Evolutionary conservation across 2,113 vertebrate genomes (phyloP).

Genomic region (Brienomyrus longianalis): DNA sequence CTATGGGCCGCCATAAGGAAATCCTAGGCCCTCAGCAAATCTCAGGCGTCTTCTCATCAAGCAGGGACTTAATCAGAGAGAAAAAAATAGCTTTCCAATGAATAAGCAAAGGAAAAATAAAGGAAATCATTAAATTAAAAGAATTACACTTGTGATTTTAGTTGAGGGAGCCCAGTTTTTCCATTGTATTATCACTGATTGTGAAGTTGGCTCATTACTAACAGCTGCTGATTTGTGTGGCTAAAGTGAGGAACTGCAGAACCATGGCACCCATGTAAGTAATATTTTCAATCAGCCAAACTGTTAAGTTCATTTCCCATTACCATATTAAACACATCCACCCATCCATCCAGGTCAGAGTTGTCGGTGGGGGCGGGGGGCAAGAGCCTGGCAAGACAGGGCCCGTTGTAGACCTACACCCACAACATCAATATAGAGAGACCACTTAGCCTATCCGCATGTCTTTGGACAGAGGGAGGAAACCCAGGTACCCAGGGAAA

Average conservation of each 20-base stretch:
- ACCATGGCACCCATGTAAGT: neutral
- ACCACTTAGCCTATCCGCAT: neutral
- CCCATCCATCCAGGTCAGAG: neutral
- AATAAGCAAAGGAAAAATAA: slow-evolving; percentile 1
- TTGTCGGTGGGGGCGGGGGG: neutral
- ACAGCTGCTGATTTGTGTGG: neutral
- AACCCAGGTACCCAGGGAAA: neutral
- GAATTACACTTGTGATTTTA: neutral
- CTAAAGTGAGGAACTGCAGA: neutral
- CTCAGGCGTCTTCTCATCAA: neutral
- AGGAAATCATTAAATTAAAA: neutral
- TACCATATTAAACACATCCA: neutral
- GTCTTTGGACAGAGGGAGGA: neutral
- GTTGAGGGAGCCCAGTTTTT: neutral
- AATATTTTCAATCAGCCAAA: neutral
- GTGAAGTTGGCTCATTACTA: neutral
- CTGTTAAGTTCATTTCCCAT: neutral
- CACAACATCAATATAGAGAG: neutral
- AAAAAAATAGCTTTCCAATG: neutral
- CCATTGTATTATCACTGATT: neutral
- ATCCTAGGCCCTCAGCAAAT: neutral
- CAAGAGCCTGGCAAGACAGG: neutral
- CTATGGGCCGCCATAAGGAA: neutral
- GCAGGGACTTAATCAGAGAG: neutral
- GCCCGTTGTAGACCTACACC: neutral